phyloP scores from a whole-genome alignment of 23 tunicate genomes.

The Oikopleura albicans region DNA sequence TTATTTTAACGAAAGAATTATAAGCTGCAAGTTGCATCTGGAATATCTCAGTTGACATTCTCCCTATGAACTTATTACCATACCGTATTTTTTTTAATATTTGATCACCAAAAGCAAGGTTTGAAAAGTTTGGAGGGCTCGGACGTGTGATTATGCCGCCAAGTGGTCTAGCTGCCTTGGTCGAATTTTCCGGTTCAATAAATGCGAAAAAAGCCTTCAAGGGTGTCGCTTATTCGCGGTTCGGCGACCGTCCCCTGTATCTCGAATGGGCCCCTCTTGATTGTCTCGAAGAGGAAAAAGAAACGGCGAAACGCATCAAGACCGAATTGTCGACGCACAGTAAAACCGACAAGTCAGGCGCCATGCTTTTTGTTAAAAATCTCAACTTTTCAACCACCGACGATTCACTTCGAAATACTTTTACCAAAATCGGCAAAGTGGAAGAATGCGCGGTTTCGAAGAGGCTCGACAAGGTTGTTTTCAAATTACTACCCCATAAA shows the following conservation, averaged over 20 bases:
- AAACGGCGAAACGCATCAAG: background rate
- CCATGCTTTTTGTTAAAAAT: slow-evolving; percentile 75
- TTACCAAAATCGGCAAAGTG: slow-evolving; percentile 36
- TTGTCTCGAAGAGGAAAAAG: background rate
- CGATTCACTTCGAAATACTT: slow-evolving; percentile 30
- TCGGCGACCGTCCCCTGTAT: slow-evolving; percentile 59
- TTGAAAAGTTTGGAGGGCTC: slow-evolving; percentile 40
- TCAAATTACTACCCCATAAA: no score
- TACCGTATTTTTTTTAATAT: no score
- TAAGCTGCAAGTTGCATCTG: no score
- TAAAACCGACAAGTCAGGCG: background rate
- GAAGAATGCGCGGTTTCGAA: slow-evolving; percentile 25
- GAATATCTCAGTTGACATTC: no score
- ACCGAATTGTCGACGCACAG: background rate
- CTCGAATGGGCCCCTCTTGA: slow-evolving; percentile 84
- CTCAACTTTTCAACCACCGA: slow-evolving; percentile 72
- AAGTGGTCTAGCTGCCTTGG: slow-evolving; percentile 58
- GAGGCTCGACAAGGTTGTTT: no score
- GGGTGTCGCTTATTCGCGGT: slow-evolving; percentile 54
- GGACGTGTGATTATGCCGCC: slow-evolving; percentile 76
- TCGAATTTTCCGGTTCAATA: slow-evolving; percentile 40
- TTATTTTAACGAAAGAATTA: no score
- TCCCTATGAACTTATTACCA: no score
- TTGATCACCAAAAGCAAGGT: slow-evolving; percentile 24
- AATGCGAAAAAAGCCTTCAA: slow-evolving; percentile 60